These are phyloP conservation scores for Heliconius charithonia DNA, from an alignment of 2,888 invertebrate genomes.

Conservation along the genomic window DNA sequence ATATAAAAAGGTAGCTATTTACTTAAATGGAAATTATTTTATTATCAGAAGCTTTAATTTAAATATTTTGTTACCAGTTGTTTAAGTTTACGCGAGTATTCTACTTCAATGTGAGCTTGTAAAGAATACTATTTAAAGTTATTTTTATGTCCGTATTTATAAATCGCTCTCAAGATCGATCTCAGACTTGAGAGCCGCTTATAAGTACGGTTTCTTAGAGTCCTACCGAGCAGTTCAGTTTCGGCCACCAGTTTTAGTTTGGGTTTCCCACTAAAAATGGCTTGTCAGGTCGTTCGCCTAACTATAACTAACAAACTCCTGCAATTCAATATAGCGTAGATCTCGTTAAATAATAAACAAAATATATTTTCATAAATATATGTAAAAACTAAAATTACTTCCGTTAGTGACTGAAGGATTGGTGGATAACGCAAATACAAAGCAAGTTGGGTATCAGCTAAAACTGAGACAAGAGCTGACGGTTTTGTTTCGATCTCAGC, in stretches of 20 bases:
- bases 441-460: no score
- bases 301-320: no score
- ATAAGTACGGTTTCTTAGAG: background rate
- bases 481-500: no score
- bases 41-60: conserved; percentile 32
- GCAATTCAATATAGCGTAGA: background rate
- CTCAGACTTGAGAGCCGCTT: no score
- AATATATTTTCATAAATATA: background rate
- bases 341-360: background rate
- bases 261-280: background rate
- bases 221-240: background rate
- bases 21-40: conserved; percentile 33
- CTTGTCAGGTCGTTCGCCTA: no score
- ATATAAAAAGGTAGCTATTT: conserved; percentile 32
- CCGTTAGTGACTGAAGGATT: background rate
- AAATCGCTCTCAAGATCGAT: no score
- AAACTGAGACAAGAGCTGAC: no score
- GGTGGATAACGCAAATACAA: no score
- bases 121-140: background rate
- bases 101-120: conserved; percentile 16
- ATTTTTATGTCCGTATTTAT: background rate
- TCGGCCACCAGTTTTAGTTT: background rate
- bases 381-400: background rate
- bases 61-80: conserved; percentile 30
- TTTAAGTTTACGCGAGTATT: conserved; percentile 19